Evolutionary conservation across 2,888 invertebrate genomes (phyloP), one percentile per base, ranked within the genome.

Genomic region (Pollenia amentaria): DNA sequence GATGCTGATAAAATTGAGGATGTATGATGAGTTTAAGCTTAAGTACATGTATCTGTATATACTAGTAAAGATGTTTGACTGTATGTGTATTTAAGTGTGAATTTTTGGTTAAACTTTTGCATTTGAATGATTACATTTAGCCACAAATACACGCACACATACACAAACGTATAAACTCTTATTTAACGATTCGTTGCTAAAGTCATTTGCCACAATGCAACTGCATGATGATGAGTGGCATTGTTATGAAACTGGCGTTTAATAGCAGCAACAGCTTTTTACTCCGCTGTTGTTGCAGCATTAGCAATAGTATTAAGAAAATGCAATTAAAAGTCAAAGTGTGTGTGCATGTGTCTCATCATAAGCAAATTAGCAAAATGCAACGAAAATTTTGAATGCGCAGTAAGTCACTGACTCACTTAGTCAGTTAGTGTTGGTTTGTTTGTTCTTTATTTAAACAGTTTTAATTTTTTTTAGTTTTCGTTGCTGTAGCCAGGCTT

Each of bases 361-460:
- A 84, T 80, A 72, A 83, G 67, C 86, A 87, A 76, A 87, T 87
- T 84, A 87, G 80, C 73, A 77, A 87, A 87, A 77, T 84, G 80
- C 16, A 81, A 72, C 53, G 57, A 70, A 83, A 57, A 64, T 70
- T 40, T 38, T 18, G 40, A 57, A 18, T 29, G 14, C 21, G 55
- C 3, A 73, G 40, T 21, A n/a, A 64, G 64, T 76, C 64, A 76
- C 40, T 64, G 21, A 51, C 0, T 29, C 29, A 29, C 29, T 29
- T 29, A 64, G 42, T 18, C 64, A 42, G 16, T 40, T 9, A 76
- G 64, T n/a, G 1, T 76, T 64, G 53, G 29, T 77, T 29, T 48
- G 75, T 55, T 55, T 29, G 77, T 65, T 29, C 46, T 75, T 75
- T 29, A 44, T 38, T 69, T 44, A 48, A 18, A 7, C 18, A 29